Evolutionary conservation across 2,888 invertebrate genomes (phyloP).

Genomic region (Chironomus riparius): DNA sequence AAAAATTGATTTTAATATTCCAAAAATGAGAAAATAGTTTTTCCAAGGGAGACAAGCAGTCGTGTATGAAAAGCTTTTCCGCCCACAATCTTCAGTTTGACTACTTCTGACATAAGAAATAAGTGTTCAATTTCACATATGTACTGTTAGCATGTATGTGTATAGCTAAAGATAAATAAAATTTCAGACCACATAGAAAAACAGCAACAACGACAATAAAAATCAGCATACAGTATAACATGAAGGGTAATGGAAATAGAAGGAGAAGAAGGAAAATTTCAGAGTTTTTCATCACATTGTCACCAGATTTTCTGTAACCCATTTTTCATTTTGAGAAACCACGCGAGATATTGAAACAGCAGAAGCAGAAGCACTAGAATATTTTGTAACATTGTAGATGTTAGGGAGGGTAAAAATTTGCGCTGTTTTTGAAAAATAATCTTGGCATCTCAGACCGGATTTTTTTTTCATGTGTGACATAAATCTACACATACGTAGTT

Average conservation of each 20-base stretch:
- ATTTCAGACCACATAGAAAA: background rate
- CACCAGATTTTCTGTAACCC: conserved; percentile 20
- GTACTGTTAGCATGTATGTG: background rate
- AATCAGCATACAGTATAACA: background rate
- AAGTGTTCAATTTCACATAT: no score
- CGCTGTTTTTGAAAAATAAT: background rate
- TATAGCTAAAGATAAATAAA: background rate
- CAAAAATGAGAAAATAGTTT: no score
- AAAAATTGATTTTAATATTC: no score
- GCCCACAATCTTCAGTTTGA: no score
- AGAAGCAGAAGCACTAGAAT: no score
- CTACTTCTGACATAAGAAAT: no score
- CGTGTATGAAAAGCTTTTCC: background rate
- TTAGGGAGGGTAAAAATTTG: no score
- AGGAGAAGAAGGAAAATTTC: no score
- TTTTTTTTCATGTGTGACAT: background rate
- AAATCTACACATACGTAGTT: background rate
- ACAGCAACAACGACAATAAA: background rate
- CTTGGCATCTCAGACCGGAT: background rate
- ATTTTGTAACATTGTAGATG: no score
- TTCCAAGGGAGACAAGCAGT: background rate
- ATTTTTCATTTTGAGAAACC: conserved; percentile 5
- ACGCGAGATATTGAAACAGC: background rate
- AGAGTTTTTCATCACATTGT: conserved; percentile 15
- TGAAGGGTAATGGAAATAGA: no score